These are phyloP conservation scores for Amblyjoppa fuscipennis DNA, from an alignment of 2,888 invertebrate species.

Conservation along the genomic window DNA sequence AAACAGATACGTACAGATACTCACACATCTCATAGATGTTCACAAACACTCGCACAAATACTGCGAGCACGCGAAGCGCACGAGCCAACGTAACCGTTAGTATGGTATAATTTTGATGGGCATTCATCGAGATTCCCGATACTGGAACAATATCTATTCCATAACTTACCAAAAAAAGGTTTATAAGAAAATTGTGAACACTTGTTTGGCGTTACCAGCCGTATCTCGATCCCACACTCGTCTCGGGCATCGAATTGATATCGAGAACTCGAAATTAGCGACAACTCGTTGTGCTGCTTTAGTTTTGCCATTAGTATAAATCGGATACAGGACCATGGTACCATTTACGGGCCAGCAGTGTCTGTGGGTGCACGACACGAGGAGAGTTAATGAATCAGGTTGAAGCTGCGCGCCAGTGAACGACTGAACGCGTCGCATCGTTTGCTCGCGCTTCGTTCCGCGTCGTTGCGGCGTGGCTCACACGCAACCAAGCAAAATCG, in stretches of 20 bases:
- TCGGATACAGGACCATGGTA: background rate
- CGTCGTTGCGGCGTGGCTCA: conserved; percentile 39
- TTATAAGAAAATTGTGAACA: no score
- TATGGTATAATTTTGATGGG: no score
- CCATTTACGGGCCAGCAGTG: background rate
- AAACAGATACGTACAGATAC: no score
- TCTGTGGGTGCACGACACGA: background rate
- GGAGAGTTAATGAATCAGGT: conserved; percentile 31
- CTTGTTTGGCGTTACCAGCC: no score
- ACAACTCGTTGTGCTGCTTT: background rate
- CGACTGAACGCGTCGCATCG: conserved; percentile 30
- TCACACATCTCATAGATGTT: no score
- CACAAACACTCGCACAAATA: no score
- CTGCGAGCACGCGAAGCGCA: no score
- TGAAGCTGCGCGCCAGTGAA: conserved; percentile 32
- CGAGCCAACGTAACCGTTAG: no score
- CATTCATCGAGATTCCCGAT: no score
- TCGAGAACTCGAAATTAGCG: background rate
- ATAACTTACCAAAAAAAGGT: no score
- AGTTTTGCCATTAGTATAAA: background rate
- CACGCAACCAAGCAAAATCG: conserved; percentile 49
- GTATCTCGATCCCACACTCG: no score
- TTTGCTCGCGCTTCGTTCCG: conserved; percentile 48
- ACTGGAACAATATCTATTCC: no score
- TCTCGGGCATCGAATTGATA: background rate